These are phyloP conservation scores for Eulimnadia texana DNA, from an alignment of 1,140 invertebrate species.

Conservation along the genomic window DNA sequence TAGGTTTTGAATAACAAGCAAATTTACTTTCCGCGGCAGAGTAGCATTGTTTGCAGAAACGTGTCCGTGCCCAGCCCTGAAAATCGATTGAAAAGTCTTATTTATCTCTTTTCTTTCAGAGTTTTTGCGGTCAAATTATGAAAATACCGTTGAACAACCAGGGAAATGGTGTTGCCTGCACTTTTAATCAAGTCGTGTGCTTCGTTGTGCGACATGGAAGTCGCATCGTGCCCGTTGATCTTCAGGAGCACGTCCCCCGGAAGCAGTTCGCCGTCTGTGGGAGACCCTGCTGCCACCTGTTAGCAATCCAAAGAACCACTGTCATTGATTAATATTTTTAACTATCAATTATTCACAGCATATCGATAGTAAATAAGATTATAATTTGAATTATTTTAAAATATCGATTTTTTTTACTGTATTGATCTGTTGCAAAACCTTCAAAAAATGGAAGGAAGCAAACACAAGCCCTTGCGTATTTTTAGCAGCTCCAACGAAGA, in stretches of 20 bases:
- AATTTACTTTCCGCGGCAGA: not conserved
- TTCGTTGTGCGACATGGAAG: conserved; percentile 73
- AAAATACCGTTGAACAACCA: conserved; percentile 32
- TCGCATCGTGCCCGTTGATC: conserved; percentile 71
- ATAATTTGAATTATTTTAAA: not conserved
- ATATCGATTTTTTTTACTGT: not conserved
- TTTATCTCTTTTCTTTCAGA: not conserved
- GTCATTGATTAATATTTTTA: not conserved
- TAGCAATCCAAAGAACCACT: conserved; percentile 10
- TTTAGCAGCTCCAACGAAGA: no score
- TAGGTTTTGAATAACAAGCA: not conserved
- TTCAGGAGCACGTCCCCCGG: conserved; percentile 78
- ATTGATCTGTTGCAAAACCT: not conserved
- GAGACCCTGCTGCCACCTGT: conserved; percentile 43
- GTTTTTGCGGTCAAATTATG: not conserved
- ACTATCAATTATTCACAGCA: not conserved
- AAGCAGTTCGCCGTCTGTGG: conserved; percentile 63
- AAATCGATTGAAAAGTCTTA: not conserved
- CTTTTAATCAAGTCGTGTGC: conserved; percentile 76
- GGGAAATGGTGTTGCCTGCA: conserved; percentile 42
- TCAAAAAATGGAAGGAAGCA: no score
- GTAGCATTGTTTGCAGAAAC: not conserved
- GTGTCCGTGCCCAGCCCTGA: not conserved
- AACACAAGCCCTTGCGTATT: no score
- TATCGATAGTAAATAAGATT: not conserved